phyloP scores from a whole-genome alignment of 2,113 vertebrate species.

The Rhabdornis inornatus region DNA sequence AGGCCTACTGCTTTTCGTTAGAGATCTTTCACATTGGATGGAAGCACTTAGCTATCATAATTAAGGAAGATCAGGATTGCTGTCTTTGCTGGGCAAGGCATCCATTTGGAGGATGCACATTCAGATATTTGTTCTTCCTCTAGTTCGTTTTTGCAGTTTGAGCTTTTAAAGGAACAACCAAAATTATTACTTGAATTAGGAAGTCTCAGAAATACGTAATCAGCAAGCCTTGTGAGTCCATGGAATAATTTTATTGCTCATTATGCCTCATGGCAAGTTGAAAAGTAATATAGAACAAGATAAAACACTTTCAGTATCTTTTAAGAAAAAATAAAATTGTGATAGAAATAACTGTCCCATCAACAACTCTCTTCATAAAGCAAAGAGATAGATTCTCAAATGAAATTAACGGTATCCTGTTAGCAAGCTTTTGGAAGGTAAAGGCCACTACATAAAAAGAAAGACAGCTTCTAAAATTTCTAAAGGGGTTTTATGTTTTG shows the following conservation, averaged over 20 bases:
- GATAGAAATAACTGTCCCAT: neutral
- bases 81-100: neutral
- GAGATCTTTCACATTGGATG: neutral
- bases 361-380: neutral
- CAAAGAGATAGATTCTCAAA: neutral
- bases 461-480: neutral
- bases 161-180: neutral
- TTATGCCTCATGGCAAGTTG: neutral
- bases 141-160: neutral
- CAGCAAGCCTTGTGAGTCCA: neutral
- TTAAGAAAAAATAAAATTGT: neutral
- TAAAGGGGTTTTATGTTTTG: neutral
- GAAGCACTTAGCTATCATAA: neutral
- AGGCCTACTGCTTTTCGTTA: neutral
- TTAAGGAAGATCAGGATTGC: neutral
- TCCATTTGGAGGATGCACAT: neutral
- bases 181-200: neutral
- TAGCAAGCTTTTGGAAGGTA: neutral
- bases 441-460: neutral
- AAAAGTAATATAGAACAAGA: neutral
- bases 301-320: neutral
- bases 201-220: neutral
- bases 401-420: neutral
- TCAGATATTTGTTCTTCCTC: neutral
- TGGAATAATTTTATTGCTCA: neutral